A percentile compares a stretch with the other conserved stretches of the same genome.
Evolutionary conservation across 2,888 invertebrate species (phyloP).

Genomic region (Pantelozetes paolii): DNA sequence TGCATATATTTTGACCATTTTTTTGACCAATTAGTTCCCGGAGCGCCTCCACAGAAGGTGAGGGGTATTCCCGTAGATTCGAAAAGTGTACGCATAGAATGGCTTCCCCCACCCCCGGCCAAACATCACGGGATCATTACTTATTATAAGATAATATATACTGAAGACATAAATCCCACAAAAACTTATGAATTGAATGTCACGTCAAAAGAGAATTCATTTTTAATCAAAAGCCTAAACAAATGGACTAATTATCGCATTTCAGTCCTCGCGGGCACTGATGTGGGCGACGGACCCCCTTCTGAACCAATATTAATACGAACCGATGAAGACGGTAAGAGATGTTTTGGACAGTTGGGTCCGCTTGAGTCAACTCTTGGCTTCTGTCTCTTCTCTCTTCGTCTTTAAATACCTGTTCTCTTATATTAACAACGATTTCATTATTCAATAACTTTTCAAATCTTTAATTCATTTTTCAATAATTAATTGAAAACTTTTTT

Average conservation of each 20-base stretch:
- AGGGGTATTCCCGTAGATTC: slow-evolving; percentile 80
- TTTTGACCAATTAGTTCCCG: slow-evolving; percentile 68
- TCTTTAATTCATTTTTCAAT: not conserved
- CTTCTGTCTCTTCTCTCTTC: slow-evolving; percentile 20
- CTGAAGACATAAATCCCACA: slow-evolving; percentile 65
- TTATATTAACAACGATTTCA: not conserved
- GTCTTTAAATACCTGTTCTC: not conserved
- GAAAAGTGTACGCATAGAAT: slow-evolving; percentile 79
- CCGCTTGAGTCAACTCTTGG: not conserved
- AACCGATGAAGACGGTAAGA: slow-evolving; percentile 98
- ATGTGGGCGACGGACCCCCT: slow-evolving; percentile 90
- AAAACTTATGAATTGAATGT: slow-evolving; percentile 62
- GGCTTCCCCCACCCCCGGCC: slow-evolving; percentile 87
- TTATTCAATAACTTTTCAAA: not conserved
- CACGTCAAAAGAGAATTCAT: slow-evolving; percentile 53
- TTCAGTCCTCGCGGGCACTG: slow-evolving; percentile 93
- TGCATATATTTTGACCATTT: not conserved
- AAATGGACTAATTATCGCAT: slow-evolving; percentile 95
- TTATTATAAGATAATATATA: slow-evolving; percentile 89
- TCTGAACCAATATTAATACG: slow-evolving; percentile 85
- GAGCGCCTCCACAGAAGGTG: slow-evolving; percentile 92
- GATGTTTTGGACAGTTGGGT: too few relatives aligned
- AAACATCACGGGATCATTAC: slow-evolving; percentile 86
- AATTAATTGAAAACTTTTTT: too few relatives aligned
- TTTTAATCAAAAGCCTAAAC: slow-evolving; percentile 80